phyloP scores from a whole-genome alignment of 2,113 vertebrate species.

The Microtus oregoni region DNA sequence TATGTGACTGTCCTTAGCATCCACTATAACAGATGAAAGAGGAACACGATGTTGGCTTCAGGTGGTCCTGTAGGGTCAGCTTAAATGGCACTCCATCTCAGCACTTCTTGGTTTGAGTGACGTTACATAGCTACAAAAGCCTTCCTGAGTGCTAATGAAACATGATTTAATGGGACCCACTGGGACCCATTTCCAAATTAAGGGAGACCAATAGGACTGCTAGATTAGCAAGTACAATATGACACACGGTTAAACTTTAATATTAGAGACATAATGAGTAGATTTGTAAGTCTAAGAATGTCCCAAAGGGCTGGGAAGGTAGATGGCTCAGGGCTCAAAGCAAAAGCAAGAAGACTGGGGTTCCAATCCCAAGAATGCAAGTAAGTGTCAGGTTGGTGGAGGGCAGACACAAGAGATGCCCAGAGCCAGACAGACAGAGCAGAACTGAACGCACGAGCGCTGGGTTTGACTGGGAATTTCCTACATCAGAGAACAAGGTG shows the following conservation, averaged over 20 bases:
- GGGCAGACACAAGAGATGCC: neutral
- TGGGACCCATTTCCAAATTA: conserved; percentile 23
- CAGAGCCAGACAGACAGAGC: neutral
- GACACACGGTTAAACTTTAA: neutral
- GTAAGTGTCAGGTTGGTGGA: neutral
- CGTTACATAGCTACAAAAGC: neutral
- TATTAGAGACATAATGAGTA: neutral
- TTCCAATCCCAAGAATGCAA: neutral
- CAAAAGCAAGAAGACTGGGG: neutral
- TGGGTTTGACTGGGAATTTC: neutral
- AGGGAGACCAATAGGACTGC: neutral
- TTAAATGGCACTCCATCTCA: neutral
- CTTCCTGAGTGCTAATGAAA: neutral
- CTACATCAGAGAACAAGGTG: neutral
- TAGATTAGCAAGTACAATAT: conserved; percentile 5
- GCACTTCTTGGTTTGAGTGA: neutral
- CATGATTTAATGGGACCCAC: neutral
- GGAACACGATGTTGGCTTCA: neutral
- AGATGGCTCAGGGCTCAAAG: too few relatives aligned
- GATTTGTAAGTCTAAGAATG: neutral
- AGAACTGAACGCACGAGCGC: fast-evolving
- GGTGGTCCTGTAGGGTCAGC: neutral
- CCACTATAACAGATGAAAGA: neutral
- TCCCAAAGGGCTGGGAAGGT: neutral
- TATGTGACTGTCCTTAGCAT: neutral